Base-by-base conservation (phyloP, 2,797 vertebrate species). In the Eulemur rubriventer region DNA sequence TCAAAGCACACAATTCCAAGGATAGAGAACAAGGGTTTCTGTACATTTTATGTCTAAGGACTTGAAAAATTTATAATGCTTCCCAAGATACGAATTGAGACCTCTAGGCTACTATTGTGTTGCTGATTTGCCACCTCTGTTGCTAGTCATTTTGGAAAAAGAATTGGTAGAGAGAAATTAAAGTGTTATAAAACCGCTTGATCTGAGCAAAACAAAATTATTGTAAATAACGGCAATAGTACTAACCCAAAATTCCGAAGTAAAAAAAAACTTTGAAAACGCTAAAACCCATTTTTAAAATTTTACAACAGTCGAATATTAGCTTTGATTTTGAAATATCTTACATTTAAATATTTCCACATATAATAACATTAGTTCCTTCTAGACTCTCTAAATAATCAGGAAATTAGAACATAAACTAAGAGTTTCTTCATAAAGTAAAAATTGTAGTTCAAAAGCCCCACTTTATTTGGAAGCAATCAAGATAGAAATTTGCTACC, bases 401-500 rank as follows among this genome's bases (percentile, higher is more conserved):
- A 61, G 17, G 28, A 89, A 95, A 91, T 87, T 72, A 84, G 50
- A 96, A 84, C 10, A 48, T 35, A 92, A 59, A 85, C 17, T 48
- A 48, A 70, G 28, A 61, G 12, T 50, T 75, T 85, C 57, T 87
- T 89, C 33, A 79, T 38, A 46, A 70, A 43, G 2, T 67, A 88
- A 90, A 96, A 69, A 69, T 1, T 69, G 86, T 33, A n/a, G 5
- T 48, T 67, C 89, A 96, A 48, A 12, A 92, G 20, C 38, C 48
- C 41, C 50, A 52, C 14, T 75, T 52, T 63, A 69, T 67, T 95
- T 82, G 70, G 43, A 96, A 97, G 43, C 35, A 79, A 46, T 28
- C n/a, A 22, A 55, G 96, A 96, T 0, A 28, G 22, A 97, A 80
- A 50, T 94, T 84, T 96, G 96, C 65, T 98, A 99, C 98, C 98